Base-by-base conservation (phyloP, 2,797 vertebrate genomes). In the Coregonus suidteri region DNA sequence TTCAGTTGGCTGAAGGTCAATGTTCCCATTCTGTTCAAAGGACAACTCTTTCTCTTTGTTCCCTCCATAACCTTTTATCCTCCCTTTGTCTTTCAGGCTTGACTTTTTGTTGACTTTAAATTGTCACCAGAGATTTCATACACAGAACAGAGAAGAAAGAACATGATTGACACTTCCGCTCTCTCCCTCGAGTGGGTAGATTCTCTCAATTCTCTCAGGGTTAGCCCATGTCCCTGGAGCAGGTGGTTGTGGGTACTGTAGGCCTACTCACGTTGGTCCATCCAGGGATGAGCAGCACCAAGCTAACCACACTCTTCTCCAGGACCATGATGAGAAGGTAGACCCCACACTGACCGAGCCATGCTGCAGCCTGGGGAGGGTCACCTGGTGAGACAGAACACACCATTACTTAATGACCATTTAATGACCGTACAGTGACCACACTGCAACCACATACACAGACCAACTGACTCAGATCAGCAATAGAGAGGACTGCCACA, bases 291-390 rank as follows among this genome's bases (percentile, higher is more conserved):
- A 96, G 90, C 77, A 95, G 83, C 77, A 94, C 91, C 78, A 95
- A 87, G 75, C 88, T 93, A 77, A 94, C 85, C 51, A 92, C 88
- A 0, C 88, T 90, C 84, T 95, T 96, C 91, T 95, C 95, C 88
- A 95, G 88, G 81, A 92, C 91, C 93, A 96, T 90, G 76, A 96
- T 95, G 77, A 95, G 87, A 83, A 96, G 89, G 86, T 96, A 96
- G 76, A 95, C 75, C 3, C 87, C 87, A 30, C 95, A 94, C 80
- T 95, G 95, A 0, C 92, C 91, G 14, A 95, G 79, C 93, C 93
- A 96, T 0, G 94, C 93, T 4, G 91, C 91, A 0, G 91, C 93
- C 86, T 90, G 92, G 0, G 95, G 93, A 30, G 93, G 93, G 76
- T 95, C 94, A 34, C 95, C 94, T 95, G 84, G 53, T 31, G 68